Evolutionary conservation across 2,888 invertebrate genomes (phyloP).

Genomic region (Synergus laeviventris): DNA sequence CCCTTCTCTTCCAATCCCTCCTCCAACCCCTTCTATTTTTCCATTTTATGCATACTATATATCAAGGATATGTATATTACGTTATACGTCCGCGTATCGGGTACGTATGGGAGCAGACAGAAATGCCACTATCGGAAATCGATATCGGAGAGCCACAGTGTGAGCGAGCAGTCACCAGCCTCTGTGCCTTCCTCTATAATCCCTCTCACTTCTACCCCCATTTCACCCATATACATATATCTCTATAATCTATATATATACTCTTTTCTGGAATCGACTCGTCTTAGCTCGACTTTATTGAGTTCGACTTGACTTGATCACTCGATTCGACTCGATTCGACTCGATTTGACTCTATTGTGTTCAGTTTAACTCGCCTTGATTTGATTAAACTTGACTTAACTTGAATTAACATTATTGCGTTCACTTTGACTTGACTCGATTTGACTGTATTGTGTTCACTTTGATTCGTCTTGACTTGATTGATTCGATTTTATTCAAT

Average conservation of each 20-base stretch:
- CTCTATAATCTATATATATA: constrained; percentile 12
- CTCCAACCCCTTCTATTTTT: constrained; percentile 1
- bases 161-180: constrained; percentile 45
- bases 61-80: constrained; percentile 51
- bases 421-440: no score
- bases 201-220: constrained; percentile 40
- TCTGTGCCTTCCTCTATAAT: constrained; percentile 47
- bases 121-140: constrained; percentile 74
- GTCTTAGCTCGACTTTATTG: not conserved
- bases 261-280: not conserved
- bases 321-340: no score
- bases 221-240: constrained; percentile 43
- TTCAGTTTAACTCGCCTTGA: no score
- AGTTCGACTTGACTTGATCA: no score
- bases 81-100: constrained; percentile 61
- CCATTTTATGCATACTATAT: constrained; percentile 43
- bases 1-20: constrained; percentile 28
- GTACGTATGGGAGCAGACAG: constrained; percentile 70
- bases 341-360: no score
- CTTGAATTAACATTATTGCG: no score
- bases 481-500: no score
- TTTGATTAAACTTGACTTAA: no score
- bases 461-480: no score
- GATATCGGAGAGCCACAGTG: constrained; percentile 69
- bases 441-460: no score